Evolutionary conservation across 2,888 invertebrate genomes (phyloP).

Genomic region (Tetranychus piercei): DNA sequence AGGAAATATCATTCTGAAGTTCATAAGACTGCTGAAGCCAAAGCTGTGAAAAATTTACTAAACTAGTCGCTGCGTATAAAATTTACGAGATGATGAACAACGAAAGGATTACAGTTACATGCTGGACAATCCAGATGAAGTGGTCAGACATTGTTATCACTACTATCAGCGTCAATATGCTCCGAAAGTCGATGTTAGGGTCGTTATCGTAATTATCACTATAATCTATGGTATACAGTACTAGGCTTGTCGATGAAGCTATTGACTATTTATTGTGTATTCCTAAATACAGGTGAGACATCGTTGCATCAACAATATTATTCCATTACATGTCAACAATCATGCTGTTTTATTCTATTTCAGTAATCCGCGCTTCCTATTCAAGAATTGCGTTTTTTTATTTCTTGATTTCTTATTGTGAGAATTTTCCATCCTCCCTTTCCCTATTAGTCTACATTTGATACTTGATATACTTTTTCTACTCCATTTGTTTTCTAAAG

Average conservation of each 20-base stretch:
- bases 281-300: constrained; percentile 60
- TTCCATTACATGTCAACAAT: too few relatives aligned
- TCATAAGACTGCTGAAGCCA: constrained; percentile 45
- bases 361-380: not conserved
- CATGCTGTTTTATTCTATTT: too few relatives aligned
- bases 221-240: constrained; percentile 56
- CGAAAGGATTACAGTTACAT: constrained; percentile 79
- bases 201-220: constrained; percentile 66
- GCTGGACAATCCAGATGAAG: constrained; percentile 77
- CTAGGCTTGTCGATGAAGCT: constrained; percentile 46
- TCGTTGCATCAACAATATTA: too few relatives aligned
- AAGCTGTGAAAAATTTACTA: constrained; percentile 49
- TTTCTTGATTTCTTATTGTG: too few relatives aligned
- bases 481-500: too few relatives aligned
- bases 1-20: constrained; percentile 69
- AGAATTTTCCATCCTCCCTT: too few relatives aligned
- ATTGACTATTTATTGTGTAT: constrained; percentile 68
- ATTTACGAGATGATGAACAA: constrained; percentile 66
- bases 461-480: too few relatives aligned
- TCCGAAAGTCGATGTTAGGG: constrained; percentile 73
- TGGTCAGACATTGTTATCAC: constrained; percentile 73
- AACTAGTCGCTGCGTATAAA: constrained; percentile 50
- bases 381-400: not conserved
- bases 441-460: too few relatives aligned
- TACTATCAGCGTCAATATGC: constrained; percentile 70